Evolutionary conservation across 2,797 vertebrate genomes (phyloP), one percentile per base, ranked within the genome.

Genomic region (Neosilurus hyrtlii): DNA sequence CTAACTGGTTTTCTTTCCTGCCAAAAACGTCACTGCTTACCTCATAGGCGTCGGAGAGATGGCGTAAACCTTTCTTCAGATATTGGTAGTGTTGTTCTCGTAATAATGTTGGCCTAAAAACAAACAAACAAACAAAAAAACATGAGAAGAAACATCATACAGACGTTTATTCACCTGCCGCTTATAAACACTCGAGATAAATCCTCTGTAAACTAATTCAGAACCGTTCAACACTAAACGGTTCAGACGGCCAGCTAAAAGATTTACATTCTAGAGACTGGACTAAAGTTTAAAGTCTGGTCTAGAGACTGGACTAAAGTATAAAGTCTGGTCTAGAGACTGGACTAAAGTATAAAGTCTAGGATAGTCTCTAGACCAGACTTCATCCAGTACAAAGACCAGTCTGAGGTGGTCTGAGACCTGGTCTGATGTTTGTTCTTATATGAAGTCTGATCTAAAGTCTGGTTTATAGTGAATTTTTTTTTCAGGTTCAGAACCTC

Each of bases 41-140:
- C 97, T 98, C 96, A 0, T 99, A 99, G 22, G 96, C 94, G 15
- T 98, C 96, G 0, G 96, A 97, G 84, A 99, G 93, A 85, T 98
- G 95, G 81, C 96, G 95, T 89, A 99, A 95, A 75, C 98, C 98
- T 92, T 96, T 96, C 91, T 97, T 98, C 89, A 99, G 93, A 91
- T 99, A 99, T 30, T 96, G 95, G 90, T 96, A 96, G 88, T 99
- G 98, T 84, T 98, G 96, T 51, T 99, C 96, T 74, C 96, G 94
- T 88, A 98, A 90, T 90, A 99, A 91, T 16, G 95, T 73, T 0
- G 96, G 96, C 86, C 98, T 98, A 90, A 66, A 89, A 43, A 43
- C 0, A 43, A 43, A 43, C 37, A 43, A 43, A 43, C 37, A 43
- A 43, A 43, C 1, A 43, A 43, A 43, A 4, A 43, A 43, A 43